phyloP scores from a whole-genome alignment of 2,113 vertebrate species.

The Ptilorrhoa leucosticta region DNA sequence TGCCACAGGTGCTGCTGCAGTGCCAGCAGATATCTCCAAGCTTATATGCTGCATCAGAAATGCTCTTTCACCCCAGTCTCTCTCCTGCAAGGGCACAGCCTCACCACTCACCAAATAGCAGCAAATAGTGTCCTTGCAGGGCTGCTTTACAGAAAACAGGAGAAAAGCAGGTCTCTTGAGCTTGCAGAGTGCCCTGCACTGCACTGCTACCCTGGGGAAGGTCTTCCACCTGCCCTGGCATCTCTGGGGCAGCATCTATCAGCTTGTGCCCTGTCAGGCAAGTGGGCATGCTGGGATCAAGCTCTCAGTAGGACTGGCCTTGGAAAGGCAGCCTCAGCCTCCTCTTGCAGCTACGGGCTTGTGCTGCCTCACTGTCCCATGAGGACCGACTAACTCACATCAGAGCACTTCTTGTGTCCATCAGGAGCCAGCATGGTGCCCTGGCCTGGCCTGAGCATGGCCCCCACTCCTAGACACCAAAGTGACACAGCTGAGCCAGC shows the following conservation, averaged over 20 bases:
- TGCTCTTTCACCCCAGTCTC: not conserved
- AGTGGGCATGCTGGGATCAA: fast-evolving
- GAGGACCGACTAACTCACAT: not conserved
- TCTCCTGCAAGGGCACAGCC: not conserved
- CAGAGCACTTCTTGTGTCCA: not conserved
- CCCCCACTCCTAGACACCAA: not conserved
- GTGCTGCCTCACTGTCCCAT: not conserved
- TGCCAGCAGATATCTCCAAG: not conserved
- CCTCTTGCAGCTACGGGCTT: not conserved
- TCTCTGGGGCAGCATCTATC: not conserved
- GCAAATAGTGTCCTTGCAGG: not conserved
- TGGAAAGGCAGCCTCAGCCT: not conserved
- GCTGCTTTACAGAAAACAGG: not conserved
- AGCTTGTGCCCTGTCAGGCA: not conserved
- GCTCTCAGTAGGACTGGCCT: not conserved
- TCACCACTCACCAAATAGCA: not conserved
- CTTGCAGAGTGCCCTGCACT: not conserved
- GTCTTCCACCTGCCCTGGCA: not conserved
- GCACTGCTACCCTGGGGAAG: fast-evolving
- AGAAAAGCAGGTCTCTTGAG: not conserved
- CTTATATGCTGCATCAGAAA: not conserved
- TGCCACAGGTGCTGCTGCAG: not conserved
- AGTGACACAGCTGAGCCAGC: not conserved
- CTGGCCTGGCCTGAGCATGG: not conserved
- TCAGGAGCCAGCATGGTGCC: not conserved